A percentile compares a stretch with the other conserved stretches of the same genome.
phyloP scores from a whole-genome alignment of 2,888 invertebrate genomes.

The Acrobasis suavella region DNA sequence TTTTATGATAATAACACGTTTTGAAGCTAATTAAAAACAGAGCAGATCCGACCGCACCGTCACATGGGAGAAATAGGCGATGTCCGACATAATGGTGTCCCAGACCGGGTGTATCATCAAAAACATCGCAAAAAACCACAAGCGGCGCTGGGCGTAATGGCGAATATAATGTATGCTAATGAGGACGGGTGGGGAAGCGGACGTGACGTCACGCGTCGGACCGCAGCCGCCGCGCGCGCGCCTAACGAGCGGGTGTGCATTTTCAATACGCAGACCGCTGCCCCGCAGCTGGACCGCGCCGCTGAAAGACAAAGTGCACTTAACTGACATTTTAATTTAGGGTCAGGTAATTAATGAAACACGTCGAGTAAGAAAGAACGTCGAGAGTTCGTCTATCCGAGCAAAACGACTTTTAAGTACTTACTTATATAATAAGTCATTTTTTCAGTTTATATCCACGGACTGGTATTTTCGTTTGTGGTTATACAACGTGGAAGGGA shows the following conservation, averaged over 20 bases:
- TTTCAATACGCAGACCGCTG: conserved; percentile 64
- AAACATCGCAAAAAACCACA: conserved; percentile 68
- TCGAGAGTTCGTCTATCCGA: not conserved
- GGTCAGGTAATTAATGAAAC: not conserved
- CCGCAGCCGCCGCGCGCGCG: conserved; percentile 64
- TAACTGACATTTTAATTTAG: conserved; percentile 25
- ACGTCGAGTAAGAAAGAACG: not conserved
- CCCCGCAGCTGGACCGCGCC: conserved; percentile 36
- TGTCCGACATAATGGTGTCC: conserved; percentile 44
- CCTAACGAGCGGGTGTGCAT: conserved; percentile 76
- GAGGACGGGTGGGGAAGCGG: conserved; percentile 66
- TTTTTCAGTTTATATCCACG: not conserved
- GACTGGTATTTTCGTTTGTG: not conserved
- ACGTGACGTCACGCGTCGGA: conserved; percentile 78
- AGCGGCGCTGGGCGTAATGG: conserved; percentile 70
- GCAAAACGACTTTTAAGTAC: not conserved
- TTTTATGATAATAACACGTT: conserved; percentile 17
- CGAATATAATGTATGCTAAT: conserved; percentile 81
- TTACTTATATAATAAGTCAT: not conserved
- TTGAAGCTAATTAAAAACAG: conserved; percentile 39
- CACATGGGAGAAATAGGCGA: conserved; percentile 44
- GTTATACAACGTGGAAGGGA: too few relatives aligned
- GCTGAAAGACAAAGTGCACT: conserved; percentile 39
- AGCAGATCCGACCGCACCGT: conserved; percentile 32
- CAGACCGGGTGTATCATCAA: conserved; percentile 58